These are phyloP conservation scores for Agrilus cyanescens DNA, from an alignment of 2,888 invertebrate species.

Conservation along the genomic window DNA sequence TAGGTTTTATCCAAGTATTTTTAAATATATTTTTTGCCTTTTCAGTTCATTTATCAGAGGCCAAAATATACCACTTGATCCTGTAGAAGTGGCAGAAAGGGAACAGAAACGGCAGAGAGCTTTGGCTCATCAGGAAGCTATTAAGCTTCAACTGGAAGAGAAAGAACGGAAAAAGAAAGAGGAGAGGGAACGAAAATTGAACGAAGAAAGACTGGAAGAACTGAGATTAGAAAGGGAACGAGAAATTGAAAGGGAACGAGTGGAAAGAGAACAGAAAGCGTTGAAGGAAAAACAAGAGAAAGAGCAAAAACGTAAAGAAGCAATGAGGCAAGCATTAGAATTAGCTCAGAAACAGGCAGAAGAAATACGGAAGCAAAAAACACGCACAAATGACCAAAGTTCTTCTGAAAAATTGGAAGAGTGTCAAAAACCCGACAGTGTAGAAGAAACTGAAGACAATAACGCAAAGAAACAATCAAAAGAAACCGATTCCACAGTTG, in stretches of 20 bases:
- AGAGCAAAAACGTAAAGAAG: slow-evolving; percentile 61
- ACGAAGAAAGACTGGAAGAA: slow-evolving; percentile 75
- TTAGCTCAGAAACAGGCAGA: slow-evolving; percentile 62
- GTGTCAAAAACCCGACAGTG: slow-evolving; percentile 3
- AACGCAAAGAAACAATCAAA: slow-evolving; percentile 4
- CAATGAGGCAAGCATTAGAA: slow-evolving; percentile 65
- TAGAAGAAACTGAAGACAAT: slow-evolving; percentile 10
- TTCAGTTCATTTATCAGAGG: slow-evolving; percentile 64
- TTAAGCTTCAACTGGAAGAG: slow-evolving; percentile 75
- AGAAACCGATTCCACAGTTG: no score
- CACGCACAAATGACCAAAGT: slow-evolving; percentile 32
- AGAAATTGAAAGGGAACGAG: slow-evolving; percentile 52
- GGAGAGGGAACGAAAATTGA: slow-evolving; percentile 60
- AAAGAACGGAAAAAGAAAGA: slow-evolving; percentile 61
- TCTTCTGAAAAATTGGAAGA: slow-evolving; percentile 12
- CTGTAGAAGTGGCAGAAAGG: slow-evolving; percentile 65
- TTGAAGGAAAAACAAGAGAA: slow-evolving; percentile 57
- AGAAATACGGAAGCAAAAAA: slow-evolving; percentile 28
- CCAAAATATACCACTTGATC: slow-evolving; percentile 75
- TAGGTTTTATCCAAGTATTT: slow-evolving; percentile 1
- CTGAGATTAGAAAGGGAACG: slow-evolving; percentile 62
- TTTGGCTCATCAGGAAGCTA: slow-evolving; percentile 74
- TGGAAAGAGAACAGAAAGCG: slow-evolving; percentile 59
- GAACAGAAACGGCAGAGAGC: slow-evolving; percentile 74
- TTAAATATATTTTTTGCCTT: slow-evolving; percentile 5